Evolutionary conservation across 2,113 vertebrate genomes (phyloP), one percentile per base, ranked within the genome.

Genomic region (Pithys albifrons): DNA sequence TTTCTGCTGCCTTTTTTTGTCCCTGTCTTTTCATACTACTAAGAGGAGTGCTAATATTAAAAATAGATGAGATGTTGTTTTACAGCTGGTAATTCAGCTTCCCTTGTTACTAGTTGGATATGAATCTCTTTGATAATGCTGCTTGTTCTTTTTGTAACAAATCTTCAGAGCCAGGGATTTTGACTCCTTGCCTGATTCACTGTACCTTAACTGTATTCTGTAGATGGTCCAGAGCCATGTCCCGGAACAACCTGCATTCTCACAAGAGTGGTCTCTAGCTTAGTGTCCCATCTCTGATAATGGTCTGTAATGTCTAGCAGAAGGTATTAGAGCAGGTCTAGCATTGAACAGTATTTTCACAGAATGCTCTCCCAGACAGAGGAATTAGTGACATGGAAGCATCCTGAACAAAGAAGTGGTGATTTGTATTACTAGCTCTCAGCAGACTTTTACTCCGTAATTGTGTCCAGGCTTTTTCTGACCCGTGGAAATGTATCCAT

Each of bases 171-270:
- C 23, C 19, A 18, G 65, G 19, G 37, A 20, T 39, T 77, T 37
- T 24, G 24, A 28, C 33, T 39, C 6, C 13, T 28, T 76, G 19
- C 51, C 64, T 74, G 8, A 70, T 66, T 73, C 22, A 9, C 25
- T 67, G 39, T 59, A 28, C 43, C 3, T 0, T 70, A 71, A 22
- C 62, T 5, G 2, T n/a, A 6, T 39, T 46, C 48, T 33, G 25
- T 12, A 19, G 43, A 1, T 4, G 55, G 49, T 49, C n/a, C 28
- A 54, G n/a, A 61, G 12, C 15, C 0, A 0, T 48, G 33, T 27
- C 29, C 49, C 37, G 1, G 18, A 28, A 61, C 10, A 93, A 25
- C 19, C 58, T 67, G 8, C 12, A 11, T 35, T 79, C 41, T 95
- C 57, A 43, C 6, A 29, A 15, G 37, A 51, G 49, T 9, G 6